Conservation (phyloP, 1,140 invertebrate species). For the Thereuonema tuberculata region DNA sequence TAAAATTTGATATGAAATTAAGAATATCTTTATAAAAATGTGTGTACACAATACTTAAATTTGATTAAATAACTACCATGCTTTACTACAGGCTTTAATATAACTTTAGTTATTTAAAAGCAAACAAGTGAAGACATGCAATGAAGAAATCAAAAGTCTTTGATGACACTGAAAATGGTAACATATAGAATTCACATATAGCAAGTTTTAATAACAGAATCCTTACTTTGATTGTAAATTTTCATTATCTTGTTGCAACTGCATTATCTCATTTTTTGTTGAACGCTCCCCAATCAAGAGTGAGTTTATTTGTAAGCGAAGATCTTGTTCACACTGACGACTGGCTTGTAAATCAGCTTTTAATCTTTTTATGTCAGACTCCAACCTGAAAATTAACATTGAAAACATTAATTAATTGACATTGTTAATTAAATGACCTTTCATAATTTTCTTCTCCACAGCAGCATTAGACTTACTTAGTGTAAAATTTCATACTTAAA, state of each 20-base stretch:
- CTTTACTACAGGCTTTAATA: too few species aligned
- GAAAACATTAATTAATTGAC: background rate
- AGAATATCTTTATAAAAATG: too few species aligned
- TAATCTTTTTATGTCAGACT: constrained; percentile 61
- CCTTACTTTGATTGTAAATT: constrained; percentile 60
- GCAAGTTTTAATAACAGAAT: too few species aligned
- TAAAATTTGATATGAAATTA: too few species aligned
- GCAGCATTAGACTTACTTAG: background rate
- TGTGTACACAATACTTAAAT: too few species aligned
- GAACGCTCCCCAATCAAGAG: constrained; percentile 52
- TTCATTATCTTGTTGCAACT: constrained; percentile 67
- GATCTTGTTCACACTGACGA: constrained; percentile 64
- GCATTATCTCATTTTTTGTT: constrained; percentile 54
- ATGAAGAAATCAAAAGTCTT: too few species aligned
- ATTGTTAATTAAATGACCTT: constrained; percentile 7
- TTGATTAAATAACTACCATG: too few species aligned
- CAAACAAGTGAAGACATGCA: too few species aligned
- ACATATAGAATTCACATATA: too few species aligned
- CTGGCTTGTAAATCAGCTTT: constrained; percentile 54
- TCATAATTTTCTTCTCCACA: constrained; percentile 3
- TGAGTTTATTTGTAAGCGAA: constrained; percentile 59
- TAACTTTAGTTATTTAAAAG: too few species aligned
- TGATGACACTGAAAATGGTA: too few species aligned
- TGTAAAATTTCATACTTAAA: background rate
- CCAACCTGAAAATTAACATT: constrained; percentile 33